These are phyloP conservation scores for Petrocephalus zakoni DNA, from an alignment of 2,113 vertebrate genomes.

Conservation along the genomic window DNA sequence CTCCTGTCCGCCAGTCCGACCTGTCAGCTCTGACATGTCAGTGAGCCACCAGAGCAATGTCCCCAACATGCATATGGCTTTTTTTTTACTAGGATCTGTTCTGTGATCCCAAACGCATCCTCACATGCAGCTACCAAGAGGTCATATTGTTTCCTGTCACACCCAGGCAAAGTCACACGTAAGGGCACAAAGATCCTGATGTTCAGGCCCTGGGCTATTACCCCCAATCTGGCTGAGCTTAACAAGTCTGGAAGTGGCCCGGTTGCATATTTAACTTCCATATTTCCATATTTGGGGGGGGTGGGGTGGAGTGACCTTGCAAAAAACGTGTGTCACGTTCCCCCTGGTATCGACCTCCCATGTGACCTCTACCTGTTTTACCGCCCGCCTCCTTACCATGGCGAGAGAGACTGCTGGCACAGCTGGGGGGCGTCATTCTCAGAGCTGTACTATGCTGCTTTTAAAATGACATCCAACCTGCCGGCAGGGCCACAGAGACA, in stretches of 20 bases:
- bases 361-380: neutral
- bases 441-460: neutral
- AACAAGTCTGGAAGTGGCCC: neutral
- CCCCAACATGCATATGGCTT: neutral
- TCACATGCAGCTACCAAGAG: neutral
- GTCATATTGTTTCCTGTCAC: neutral
- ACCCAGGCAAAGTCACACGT: neutral
- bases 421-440: neutral
- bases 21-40: neutral
- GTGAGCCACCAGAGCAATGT: neutral
- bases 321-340: neutral
- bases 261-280: neutral
- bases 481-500: neutral
- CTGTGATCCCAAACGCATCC: neutral
- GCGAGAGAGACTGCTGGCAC: neutral
- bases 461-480: neutral
- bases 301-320: neutral
- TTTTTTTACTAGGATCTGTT: neutral
- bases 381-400: neutral
- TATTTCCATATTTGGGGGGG: neutral
- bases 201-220: neutral
- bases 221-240: neutral
- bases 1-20: neutral
- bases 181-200: neutral
- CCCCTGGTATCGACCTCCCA: neutral